Evolutionary conservation across 2,888 invertebrate species (phyloP), one percentile per base, ranked within the genome.

Genomic region (Lottia scabra): DNA sequence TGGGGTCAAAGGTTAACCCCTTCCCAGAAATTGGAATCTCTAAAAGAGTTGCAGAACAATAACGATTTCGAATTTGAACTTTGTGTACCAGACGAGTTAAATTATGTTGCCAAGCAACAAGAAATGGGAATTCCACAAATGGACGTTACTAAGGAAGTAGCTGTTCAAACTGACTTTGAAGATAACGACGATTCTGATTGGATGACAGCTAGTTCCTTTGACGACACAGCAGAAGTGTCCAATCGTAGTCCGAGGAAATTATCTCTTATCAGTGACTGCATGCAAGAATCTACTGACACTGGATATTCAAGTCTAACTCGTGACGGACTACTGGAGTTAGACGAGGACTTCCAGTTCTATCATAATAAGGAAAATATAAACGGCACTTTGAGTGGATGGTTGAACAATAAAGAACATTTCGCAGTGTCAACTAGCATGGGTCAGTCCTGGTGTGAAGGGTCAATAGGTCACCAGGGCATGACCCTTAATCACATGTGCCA

Each of bases 201-300:
- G 65, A 38, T 38, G 65, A 30, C 65, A 23, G 62, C 30, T 43
- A 72, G 70, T 63, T 75, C 67, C 38, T 72, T 69, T 19, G 69
- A 70, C 43, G 64, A 63, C 44, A 70, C 63, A n/a, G 43, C 46
- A 6, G 70, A 70, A 8, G 16, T 65, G 1, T 23, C 70, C 15
- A 48, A n/a, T 43, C 44, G 19, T 6, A 67, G 63, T 23, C 63
- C 56, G n/a, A 46, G 44, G 12, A 62, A 67, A 27, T 62, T 43
- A 19, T 63, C 62, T 45, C 63, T 44, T 12, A 68, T 73, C 26
- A 68, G 75, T 0, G 79, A 77, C 48, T 77, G 79, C 67, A 84
- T 85, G 83, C 83, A 84, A 67, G 84, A 82, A 65, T 84, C 84
- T 0, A 82, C 82, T 16, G 85, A 85, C 74, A 85, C 85, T 3